These are phyloP conservation scores for Malthinus flaveolus DNA, from an alignment of 2,888 invertebrate species.

Conservation along the genomic window DNA sequence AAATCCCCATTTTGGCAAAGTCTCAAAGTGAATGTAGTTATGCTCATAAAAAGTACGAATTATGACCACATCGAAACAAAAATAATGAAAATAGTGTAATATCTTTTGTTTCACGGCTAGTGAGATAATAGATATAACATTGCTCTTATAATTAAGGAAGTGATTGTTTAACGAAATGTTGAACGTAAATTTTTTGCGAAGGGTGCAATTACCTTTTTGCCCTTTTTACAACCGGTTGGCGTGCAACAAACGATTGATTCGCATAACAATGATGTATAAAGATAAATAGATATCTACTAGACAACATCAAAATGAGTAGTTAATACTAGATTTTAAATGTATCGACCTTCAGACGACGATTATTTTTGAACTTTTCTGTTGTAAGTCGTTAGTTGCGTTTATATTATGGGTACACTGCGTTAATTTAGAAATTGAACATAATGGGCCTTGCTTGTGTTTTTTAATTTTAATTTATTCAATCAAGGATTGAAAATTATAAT, in stretches of 20 bases:
- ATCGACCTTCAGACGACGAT: constrained; percentile 22
- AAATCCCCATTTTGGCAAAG: no score
- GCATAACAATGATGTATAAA: background rate
- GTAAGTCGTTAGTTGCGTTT: constrained; percentile 1
- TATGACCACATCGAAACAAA: no score
- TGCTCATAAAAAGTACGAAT: no score
- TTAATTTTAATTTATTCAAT: background rate
- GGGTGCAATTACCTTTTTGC: background rate
- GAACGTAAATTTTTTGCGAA: no score
- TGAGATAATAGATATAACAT: no score
- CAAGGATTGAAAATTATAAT: background rate
- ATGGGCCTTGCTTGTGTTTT: no score
- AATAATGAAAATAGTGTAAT: no score
- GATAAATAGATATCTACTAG: constrained; percentile 9
- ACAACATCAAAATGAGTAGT: constrained; percentile 18
- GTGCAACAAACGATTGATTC: background rate
- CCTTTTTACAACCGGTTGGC: constrained; percentile 9
- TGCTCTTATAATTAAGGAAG: no score
- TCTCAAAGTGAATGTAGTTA: no score
- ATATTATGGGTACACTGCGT: constrained; percentile 10
- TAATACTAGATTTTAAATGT: constrained; percentile 20
- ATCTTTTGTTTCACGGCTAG: no score
- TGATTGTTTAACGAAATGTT: no score
- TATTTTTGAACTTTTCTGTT: constrained; percentile 19
- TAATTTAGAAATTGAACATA: background rate